Conservation (phyloP, 2,888 invertebrate species). For the Mycalesis mineus region DNA sequence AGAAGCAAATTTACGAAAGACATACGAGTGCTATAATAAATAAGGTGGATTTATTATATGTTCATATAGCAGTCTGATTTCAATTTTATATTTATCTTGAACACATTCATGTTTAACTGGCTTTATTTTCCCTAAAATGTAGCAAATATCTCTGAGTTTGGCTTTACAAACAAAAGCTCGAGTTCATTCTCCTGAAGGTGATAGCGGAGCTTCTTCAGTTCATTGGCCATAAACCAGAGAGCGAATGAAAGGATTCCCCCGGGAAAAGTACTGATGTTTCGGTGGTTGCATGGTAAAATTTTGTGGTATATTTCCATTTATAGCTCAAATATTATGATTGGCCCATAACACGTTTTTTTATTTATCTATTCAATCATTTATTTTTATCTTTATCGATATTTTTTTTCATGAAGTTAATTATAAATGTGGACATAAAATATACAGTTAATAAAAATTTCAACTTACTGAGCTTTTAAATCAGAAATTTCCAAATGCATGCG, state of each 20-base stretch:
- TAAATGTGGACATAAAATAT: too few relatives aligned
- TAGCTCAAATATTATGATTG: neutral
- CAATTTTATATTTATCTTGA: too few relatives aligned
- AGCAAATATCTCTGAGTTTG: neutral
- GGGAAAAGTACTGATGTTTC: neutral
- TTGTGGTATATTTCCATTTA: neutral
- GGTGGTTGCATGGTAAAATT: neutral
- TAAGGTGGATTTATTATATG: too few relatives aligned
- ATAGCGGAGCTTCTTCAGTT: neutral
- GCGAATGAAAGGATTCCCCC: neutral
- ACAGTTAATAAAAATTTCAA: too few relatives aligned
- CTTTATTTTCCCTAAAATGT: neutral
- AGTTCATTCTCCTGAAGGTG: neutral
- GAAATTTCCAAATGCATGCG: too few relatives aligned
- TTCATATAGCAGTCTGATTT: neutral
- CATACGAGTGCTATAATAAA: too few relatives aligned
- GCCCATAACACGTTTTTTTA: too few relatives aligned
- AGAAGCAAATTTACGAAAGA: too few relatives aligned
- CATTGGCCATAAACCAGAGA: constrained; percentile 5
- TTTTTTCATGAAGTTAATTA: too few relatives aligned
- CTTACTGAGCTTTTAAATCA: too few relatives aligned
- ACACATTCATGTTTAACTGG: neutral
- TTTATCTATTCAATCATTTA: too few relatives aligned
- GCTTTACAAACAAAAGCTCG: neutral
- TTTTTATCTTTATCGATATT: too few relatives aligned